Base-by-base conservation (phyloP, 2,113 vertebrate species). In the Colossoma macropomum region DNA sequence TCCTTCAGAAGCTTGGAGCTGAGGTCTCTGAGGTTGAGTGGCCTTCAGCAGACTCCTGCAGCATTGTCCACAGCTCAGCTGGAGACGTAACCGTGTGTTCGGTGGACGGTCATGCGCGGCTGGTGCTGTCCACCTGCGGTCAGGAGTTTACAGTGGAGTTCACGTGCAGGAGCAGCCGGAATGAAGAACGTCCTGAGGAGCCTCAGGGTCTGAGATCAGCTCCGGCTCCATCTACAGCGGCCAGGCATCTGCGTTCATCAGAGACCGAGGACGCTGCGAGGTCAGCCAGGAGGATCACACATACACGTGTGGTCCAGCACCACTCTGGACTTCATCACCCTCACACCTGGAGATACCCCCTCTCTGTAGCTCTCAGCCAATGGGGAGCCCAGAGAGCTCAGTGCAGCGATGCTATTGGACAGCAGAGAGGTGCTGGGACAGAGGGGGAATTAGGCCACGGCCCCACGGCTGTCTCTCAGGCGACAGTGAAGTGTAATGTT, bases 141-240 rank as follows among this genome's bases (percentile, higher is more conserved):
- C 92, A 94, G 79, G 95, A 96, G 62, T 96, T 98, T 89, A 93
- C 89, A 0, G 94, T 97, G 1, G 86, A 95, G 74, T 98, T 96
- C 89, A 91, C 92, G 8, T 96, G 96, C 89, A 95, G 92, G 88
- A 91, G 96, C 68, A 97, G 96, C 87, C 93, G 91, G 59, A 74
- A 80, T 50, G 56, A 78, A 62, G 63, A 66, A 76, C 69, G 83
- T 23, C 16, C 50, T 50, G 2, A 50, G 45, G 45, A 15, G 11
- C 45, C 45, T 52, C 50, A 1, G 50, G 50, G 50, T 3, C 50
- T 12, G 11, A 4, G 9, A 8, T 12, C 8, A 48, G 45, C 11
- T 15, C 2, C 52, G 15, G 1, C 11, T 15, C 54, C 54, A 7
- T 56, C 54, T 7, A 19, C 16, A 56, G 54, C 54, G 11, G 11